A percentile compares a stretch with the other conserved stretches of the same genome.
phyloP scores from a whole-genome alignment of 2,888 invertebrate species.

The Drosophila emarginata region DNA sequence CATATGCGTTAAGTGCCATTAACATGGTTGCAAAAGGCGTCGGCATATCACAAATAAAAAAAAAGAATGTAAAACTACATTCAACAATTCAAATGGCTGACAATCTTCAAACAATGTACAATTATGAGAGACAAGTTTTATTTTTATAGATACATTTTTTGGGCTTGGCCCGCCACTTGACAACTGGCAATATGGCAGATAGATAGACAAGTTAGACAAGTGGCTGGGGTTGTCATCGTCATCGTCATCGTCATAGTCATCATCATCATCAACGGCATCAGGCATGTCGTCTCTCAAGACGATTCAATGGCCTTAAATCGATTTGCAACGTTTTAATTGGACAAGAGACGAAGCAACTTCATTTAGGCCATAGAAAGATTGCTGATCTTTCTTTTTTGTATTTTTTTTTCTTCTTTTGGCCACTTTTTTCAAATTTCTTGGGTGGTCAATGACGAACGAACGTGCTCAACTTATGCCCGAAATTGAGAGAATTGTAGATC shows the following conservation, averaged over 20 bases:
- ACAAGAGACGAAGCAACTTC: constrained; percentile 60
- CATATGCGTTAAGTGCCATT: constrained; percentile 33
- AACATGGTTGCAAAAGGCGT: constrained; percentile 49
- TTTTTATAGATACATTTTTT: constrained; percentile 42
- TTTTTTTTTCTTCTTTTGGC: constrained; percentile 26
- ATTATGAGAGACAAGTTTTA: constrained; percentile 67
- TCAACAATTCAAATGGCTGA: constrained; percentile 38
- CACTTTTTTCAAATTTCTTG: constrained; percentile 34
- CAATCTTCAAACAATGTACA: constrained; percentile 72
- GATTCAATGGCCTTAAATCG: constrained; percentile 65
- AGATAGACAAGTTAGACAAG: constrained; percentile 28
- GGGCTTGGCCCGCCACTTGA: constrained; percentile 69
- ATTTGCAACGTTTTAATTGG: constrained; percentile 76
- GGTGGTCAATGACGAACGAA: constrained; percentile 70
- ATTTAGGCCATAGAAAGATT: constrained; percentile 31
- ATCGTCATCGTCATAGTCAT: constrained; percentile 32
- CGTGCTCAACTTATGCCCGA: constrained; percentile 38
- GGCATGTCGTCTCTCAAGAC: constrained; percentile 3
- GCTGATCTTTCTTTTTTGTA: not conserved
- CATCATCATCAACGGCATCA: not conserved
- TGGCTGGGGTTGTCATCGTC: constrained; percentile 60
- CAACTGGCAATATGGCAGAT: constrained; percentile 32
- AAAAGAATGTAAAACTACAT: constrained; percentile 23
- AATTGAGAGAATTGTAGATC: no score
- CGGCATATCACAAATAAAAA: constrained; percentile 65